Evolutionary conservation across 1,140 invertebrate genomes (phyloP), one percentile per base, ranked within the genome.

Genomic region (Bombus confusus): DNA sequence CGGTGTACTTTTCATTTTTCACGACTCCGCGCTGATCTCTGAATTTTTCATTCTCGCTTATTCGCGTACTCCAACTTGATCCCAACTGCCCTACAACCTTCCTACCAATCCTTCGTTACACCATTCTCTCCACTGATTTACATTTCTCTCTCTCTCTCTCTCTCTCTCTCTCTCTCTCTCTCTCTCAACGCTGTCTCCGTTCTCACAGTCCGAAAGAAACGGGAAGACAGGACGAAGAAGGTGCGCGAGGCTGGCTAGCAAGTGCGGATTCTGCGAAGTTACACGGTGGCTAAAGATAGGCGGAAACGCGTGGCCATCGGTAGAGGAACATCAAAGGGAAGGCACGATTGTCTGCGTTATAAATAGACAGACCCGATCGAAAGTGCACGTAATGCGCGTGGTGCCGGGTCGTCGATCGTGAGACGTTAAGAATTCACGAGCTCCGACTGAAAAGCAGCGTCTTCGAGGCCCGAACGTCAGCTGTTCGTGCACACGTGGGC

Each of bases 331-430:
- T 90, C 88, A 87, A 89, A 90, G 89, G 66, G 79, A 69, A 62
- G 59, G 76, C 86, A 69, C 82, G 89, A 90, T 90, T 87, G 89
- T 89, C 79, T 81, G 79, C 69, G 74, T 62, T 87, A 90, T 85
- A 89, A 90, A 90, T 90, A 90, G 79, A 83, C 8, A 31, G 28
- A n/a, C 4, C 47, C 66, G 88, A 89, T 90, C 89, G 82, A 89
- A 89, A 87, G 85, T 71, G 76, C 71, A 62, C 81, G 85, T 89
- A 89, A 89, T 62, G 79, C 76, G 64, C 43, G 69, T 52, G 66
- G 37, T 37, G 66, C 34, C 80, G 71, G 69, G 76, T 88, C 83
- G 82, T 82, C 88, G 83, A 86, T 75, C 82, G 68, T 57, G 18
- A 34, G 15, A 47, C 43, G 71, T 88, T 88, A 88, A 68, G 76